phyloP scores from a whole-genome alignment of 2,888 invertebrate species.

The Mythimna vitellina region DNA sequence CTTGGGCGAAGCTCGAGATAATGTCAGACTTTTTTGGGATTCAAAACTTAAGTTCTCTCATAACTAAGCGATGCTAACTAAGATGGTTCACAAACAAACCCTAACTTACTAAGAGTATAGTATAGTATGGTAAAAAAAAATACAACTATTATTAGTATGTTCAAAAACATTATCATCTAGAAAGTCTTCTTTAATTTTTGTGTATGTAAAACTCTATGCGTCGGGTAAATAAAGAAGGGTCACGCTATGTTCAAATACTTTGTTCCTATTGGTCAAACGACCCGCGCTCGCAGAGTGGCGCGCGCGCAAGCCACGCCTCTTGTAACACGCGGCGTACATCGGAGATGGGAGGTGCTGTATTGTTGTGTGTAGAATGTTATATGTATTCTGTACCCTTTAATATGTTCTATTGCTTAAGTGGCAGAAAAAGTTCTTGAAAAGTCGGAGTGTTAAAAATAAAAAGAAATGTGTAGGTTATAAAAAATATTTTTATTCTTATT shows the following conservation, averaged over 20 bases:
- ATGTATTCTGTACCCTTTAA: background rate
- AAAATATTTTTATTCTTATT: conserved; percentile 14
- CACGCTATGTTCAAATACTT: background rate
- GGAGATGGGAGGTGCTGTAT: background rate
- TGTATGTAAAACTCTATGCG: too few relatives aligned
- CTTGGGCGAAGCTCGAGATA: too few relatives aligned
- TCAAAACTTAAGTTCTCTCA: too few relatives aligned
- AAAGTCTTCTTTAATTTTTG: too few relatives aligned
- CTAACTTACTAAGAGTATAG: background rate
- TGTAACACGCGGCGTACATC: background rate
- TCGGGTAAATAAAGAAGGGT: background rate
- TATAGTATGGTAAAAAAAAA: background rate
- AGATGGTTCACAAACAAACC: too few relatives aligned
- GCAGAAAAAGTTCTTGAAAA: background rate
- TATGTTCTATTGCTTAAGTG: background rate
- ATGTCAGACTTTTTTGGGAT: too few relatives aligned
- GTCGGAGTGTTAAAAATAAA: background rate
- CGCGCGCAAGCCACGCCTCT: conserved; percentile 75
- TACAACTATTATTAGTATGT: too few relatives aligned
- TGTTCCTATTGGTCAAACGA: conserved; percentile 49
- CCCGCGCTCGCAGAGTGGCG: conserved; percentile 50
- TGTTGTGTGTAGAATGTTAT: background rate
- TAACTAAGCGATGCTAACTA: too few relatives aligned
- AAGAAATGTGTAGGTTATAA: background rate
- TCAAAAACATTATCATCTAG: too few relatives aligned